Conservation (phyloP, 2,888 invertebrate genomes). For the Meiosimyza platycephala region DNA sequence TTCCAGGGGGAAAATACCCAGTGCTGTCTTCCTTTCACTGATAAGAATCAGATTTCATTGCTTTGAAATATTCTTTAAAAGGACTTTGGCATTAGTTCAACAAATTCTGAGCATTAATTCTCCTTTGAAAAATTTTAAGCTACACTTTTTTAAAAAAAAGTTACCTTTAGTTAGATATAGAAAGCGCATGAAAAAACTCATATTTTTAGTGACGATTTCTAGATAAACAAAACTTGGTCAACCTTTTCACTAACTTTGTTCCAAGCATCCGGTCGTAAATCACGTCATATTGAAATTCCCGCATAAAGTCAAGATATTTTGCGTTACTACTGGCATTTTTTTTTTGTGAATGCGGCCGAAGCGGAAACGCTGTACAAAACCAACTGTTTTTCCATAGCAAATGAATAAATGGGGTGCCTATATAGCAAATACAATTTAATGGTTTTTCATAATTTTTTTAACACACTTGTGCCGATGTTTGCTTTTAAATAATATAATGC, state of each 20-base stretch:
- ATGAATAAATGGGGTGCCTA: neutral
- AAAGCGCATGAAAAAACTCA: no score
- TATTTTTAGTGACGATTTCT: no score
- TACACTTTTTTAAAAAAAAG: neutral
- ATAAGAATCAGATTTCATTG: no score
- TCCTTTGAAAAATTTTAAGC: neutral
- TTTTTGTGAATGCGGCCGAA: neutral
- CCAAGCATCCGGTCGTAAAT: constrained; percentile 11
- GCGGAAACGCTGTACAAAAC: constrained; percentile 23
- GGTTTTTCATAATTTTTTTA: no score
- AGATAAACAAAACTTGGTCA: neutral
- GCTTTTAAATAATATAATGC: neutral
- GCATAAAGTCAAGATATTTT: constrained; percentile 1
- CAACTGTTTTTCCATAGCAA: constrained; percentile 23
- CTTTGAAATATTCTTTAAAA: no score
- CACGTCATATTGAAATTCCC: constrained; percentile 6
- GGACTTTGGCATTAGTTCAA: no score
- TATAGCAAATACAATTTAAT: no score
- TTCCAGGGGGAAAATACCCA: no score
- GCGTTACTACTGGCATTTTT: constrained; percentile 5
- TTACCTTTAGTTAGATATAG: no score
- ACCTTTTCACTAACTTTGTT: constrained; percentile 17
- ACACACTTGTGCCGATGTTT: neutral
- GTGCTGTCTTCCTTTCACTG: no score
- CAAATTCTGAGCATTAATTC: no score